Percentiles rank a stretch among this genome's conserved stretches.
These are phyloP conservation scores for Barbus barbus DNA, from an alignment of 2,113 vertebrate genomes.

Conservation along the genomic window DNA sequence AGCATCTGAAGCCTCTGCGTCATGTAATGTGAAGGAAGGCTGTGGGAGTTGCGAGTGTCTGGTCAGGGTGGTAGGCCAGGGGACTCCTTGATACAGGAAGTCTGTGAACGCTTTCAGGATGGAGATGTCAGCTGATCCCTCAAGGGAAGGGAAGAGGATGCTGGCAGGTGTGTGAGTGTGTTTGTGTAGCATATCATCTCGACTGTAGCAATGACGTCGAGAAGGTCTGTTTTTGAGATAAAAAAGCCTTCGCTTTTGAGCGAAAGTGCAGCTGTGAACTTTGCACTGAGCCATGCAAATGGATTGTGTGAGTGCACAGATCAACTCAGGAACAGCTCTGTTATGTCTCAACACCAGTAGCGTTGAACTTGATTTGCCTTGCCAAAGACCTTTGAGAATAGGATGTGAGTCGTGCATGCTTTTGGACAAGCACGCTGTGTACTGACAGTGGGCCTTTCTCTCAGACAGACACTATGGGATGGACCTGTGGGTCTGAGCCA, in stretches of 20 bases:
- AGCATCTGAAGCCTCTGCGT: constrained; percentile 22
- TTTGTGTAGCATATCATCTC: constrained; percentile 33
- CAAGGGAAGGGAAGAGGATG: constrained; percentile 60
- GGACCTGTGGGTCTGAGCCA: constrained; percentile 1
- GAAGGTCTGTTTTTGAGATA: constrained; percentile 65
- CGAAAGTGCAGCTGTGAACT: constrained; percentile 57
- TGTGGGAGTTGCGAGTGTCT: constrained; percentile 57
- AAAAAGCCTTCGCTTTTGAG: constrained; percentile 50
- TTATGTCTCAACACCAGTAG: constrained; percentile 9
- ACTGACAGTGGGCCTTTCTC: constrained; percentile 16
- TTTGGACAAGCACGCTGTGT: constrained; percentile 3
- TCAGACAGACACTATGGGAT: constrained; percentile 21
- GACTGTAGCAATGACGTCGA: constrained; percentile 56
- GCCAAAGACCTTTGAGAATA: neutral
- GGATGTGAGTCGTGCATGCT: neutral
- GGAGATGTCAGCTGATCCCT: constrained; percentile 74
- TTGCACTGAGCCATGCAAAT: neutral
- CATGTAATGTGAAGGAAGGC: constrained; percentile 10
- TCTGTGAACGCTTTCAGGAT: constrained; percentile 70
- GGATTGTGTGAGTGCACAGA: neutral
- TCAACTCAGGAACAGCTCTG: neutral
- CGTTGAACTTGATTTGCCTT: constrained; percentile 7
- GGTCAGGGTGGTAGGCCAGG: constrained; percentile 65
- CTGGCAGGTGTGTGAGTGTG: constrained; percentile 46
- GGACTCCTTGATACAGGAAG: constrained; percentile 69